Conservation (phyloP, 2,113 vertebrate species). For the Oenanthe oenanthe region DNA sequence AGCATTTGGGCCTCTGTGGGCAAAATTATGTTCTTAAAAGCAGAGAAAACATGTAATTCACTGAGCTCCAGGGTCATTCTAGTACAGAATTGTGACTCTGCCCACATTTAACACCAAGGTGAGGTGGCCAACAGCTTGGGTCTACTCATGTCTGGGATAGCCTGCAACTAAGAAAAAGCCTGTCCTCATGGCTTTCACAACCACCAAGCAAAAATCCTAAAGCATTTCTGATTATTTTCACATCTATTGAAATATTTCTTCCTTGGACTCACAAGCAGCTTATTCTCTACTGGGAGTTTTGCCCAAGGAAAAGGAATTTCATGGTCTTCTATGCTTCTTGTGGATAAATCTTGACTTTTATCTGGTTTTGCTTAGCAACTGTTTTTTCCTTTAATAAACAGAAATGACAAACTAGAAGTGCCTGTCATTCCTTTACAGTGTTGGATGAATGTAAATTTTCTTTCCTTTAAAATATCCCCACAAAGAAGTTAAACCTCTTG, state of each 20-base stretch:
- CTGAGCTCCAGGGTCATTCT: accelerated
- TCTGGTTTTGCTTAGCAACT: not conserved
- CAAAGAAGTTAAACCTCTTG: not conserved
- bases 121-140: not conserved
- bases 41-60: not conserved
- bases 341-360: not conserved
- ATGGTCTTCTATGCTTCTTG: not conserved
- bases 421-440: not conserved
- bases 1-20: not conserved
- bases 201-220: not conserved
- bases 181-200: not conserved
- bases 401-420: not conserved
- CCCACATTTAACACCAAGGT: not conserved
- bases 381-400: not conserved
- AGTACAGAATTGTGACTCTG: not conserved
- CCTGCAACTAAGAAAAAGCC: not conserved
- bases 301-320: not conserved
- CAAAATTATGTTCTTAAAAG: not conserved
- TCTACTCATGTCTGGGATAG: not conserved
- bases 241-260: not conserved
- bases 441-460: not conserved
- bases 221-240: not conserved
- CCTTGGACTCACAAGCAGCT: not conserved
- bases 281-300: not conserved
- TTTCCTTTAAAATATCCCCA: not conserved